Evolutionary conservation across 2,113 vertebrate genomes (phyloP).

Genomic region (Reinhardtius hippoglossoides): DNA sequence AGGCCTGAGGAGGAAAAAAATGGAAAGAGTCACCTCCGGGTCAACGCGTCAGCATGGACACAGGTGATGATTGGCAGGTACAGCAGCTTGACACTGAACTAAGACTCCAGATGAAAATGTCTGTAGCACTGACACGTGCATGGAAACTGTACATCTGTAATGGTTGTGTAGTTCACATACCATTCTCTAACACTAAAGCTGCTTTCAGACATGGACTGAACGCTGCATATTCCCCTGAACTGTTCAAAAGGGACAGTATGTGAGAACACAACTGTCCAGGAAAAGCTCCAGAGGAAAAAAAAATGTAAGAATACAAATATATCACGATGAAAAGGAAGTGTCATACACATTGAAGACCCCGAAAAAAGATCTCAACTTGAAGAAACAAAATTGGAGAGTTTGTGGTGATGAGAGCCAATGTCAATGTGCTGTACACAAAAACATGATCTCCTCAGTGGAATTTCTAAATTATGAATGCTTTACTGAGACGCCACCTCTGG

Average conservation of each 20-base stretch:
- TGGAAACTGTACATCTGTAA: not conserved
- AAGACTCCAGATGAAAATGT: not conserved
- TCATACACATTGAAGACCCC: too few relatives aligned
- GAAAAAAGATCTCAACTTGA: too few relatives aligned
- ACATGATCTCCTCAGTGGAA: too few relatives aligned
- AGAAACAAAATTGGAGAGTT: too few relatives aligned
- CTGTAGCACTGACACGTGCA: not conserved
- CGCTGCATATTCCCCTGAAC: not conserved
- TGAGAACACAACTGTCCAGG: not conserved
- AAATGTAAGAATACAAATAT: too few relatives aligned
- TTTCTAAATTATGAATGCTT: too few relatives aligned
- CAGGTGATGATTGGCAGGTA: slow-evolving; percentile 7
- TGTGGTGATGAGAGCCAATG: too few relatives aligned
- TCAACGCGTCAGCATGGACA: not conserved
- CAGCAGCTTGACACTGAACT: not conserved
- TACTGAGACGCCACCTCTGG: too few relatives aligned
- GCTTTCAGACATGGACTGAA: not conserved
- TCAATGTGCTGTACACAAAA: too few relatives aligned
- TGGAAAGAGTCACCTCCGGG: not conserved
- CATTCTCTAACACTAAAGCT: not conserved
- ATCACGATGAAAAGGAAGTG: too few relatives aligned
- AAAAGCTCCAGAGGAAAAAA: too few relatives aligned
- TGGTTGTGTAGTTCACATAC: not conserved
- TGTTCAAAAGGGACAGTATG: not conserved
- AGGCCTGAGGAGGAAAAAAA: slow-evolving; percentile 85